A percentile compares a stretch with the other conserved stretches of the same genome.
Conservation (phyloP, 2,113 vertebrate species). For the Caloenas nicobarica region DNA sequence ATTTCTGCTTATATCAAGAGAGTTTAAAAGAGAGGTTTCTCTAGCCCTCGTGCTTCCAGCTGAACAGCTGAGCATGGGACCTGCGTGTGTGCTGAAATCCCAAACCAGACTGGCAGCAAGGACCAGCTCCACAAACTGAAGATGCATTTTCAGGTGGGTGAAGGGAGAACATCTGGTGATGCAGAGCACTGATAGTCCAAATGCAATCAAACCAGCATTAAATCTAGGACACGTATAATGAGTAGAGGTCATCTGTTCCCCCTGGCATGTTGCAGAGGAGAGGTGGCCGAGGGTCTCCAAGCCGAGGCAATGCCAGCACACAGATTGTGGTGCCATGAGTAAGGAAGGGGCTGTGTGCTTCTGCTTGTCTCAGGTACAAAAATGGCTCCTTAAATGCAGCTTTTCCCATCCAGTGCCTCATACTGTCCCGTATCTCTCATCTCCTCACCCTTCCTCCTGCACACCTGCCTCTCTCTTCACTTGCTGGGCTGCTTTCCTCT, state of each 20-base stretch:
- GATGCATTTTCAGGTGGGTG: background rate
- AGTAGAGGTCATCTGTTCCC: background rate
- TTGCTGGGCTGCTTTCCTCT: background rate
- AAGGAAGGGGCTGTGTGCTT: background rate
- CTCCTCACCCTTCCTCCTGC: background rate
- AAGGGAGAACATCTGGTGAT: background rate
- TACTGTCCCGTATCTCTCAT: background rate
- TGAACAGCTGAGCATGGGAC: fast-evolving
- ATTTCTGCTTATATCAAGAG: background rate
- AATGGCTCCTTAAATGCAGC: background rate
- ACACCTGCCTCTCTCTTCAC: background rate
- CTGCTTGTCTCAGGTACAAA: background rate
- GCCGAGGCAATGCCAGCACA: background rate
- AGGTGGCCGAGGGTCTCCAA: fast-evolving
- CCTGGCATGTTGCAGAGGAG: fast-evolving
- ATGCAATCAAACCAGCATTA: background rate
- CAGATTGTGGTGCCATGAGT: background rate
- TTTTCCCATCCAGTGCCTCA: background rate
- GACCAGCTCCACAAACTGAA: background rate
- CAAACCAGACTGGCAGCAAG: background rate
- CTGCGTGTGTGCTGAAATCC: fast-evolving
- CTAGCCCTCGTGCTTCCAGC: background rate
- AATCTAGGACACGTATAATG: background rate
- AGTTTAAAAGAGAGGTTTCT: background rate
- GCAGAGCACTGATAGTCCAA: background rate